Evolutionary conservation across 2,888 invertebrate species (phyloP), one percentile per base, ranked within the genome.

Genomic region (Trachelus tabidus): DNA sequence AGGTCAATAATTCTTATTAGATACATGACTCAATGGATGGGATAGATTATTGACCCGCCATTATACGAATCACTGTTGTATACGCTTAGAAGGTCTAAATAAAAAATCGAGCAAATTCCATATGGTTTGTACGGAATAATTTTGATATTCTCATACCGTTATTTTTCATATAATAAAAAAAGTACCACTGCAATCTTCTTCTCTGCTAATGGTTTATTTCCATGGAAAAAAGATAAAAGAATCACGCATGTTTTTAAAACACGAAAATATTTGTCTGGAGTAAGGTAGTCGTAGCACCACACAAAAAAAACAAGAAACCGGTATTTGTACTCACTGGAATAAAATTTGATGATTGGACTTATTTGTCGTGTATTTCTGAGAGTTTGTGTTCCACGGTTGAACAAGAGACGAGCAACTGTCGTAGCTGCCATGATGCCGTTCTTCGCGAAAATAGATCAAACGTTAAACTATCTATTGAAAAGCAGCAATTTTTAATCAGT

Each of bases 291-390:
- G 15, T 9, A 1, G 9, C 2, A 56, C 23, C 9, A 12, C 12
- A 35, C 23, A 56, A 9, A 9, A 9, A 9, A 56, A 56, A 56
- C 12, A 56, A 40, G 15, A 40, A 56, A 56, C 56, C 23, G 79
- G n/a, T 69, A 34, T 35, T 35, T 35, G 11, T 82, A 88, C 89
- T 89, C 75, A 89, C 89, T 77, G 3, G 88, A 89, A 77, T 89
- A 89, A 76, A 85, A 88, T 79, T 86, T 88, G 76, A 86, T 80
- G 11, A 83, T 75, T 3, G 83, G 73, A 35, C 81, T 56, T 6
- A 85, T 77, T 76, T 83, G 83, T 31, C 80, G 81, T 11, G 79
- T 75, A 71, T 81, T 85, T 75, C 81, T 76, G 9, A 69, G 33
- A 11, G 76, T 73, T 68, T 76, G 78, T 76, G 84, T 75, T 74